Base-by-base conservation (phyloP, 2,113 vertebrate genomes). In the Vulpes lagopus region DNA sequence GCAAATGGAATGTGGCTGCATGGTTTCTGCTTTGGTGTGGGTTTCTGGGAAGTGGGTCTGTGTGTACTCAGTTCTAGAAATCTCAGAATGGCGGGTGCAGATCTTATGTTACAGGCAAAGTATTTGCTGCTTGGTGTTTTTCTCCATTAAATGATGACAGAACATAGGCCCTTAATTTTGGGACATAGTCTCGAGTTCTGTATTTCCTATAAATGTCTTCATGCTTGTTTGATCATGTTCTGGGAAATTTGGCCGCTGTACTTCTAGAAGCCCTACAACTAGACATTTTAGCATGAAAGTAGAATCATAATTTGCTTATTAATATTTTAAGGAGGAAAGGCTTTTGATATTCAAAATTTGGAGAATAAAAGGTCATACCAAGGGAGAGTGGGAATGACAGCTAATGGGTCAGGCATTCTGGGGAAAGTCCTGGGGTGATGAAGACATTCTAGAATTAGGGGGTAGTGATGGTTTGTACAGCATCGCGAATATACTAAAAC, bases 341-440 rank as follows among this genome's bases (percentile, higher is more conserved):
- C 95, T 96, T 95, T 86, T 97, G 93, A 88, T 92, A 91, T 65
- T 97, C 94, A 73, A 53, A 97, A 83, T 91, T 80, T 95, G 14
- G 90, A 92, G 98, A 97, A 93, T 93, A 94, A 96, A 97, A 94
- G 87, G 88, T 74, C 5, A 0, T 65, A 81, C 16, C 4, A 4
- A 14, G 5, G 22, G 57, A 20, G 6, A 49, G 19, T 16, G 49
- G 30, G 25, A 20, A 17, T 60, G 81, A n/a, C 38, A 51, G 55
- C 73, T 59, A 4, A 8, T 25, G 38, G 79, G 14, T n/a, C 73
- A 62, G 2, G 16, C 7, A 5, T 32, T 35, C 64, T 64, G 51
- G 27, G 78, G 30, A 22, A 69, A 14, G 60, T 35, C 80, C 78
- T 83, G 19, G 38, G 53, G 1, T 38, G 8, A 8, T 25, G 32